Evolutionary conservation across 2,797 vertebrate genomes (phyloP).

Genomic region (Neomorphus geoffroyi): DNA sequence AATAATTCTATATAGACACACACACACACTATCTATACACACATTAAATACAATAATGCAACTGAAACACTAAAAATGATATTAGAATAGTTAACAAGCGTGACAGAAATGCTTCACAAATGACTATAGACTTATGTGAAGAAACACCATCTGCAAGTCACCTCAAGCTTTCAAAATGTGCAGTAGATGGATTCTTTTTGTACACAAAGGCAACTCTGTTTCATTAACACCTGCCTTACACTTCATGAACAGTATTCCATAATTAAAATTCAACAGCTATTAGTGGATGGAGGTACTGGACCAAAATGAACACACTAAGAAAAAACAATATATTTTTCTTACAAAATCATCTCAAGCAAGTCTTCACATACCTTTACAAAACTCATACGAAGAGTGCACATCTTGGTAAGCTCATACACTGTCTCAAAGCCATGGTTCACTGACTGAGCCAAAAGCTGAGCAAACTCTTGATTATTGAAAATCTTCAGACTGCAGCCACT

Average conservation of each 20-base stretch:
- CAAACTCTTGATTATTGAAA: constrained; percentile 98
- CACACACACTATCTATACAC: background rate
- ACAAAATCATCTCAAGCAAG: background rate
- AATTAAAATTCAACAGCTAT: background rate
- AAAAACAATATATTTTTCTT: background rate
- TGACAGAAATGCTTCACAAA: background rate
- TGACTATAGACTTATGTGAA: background rate
- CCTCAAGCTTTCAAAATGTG: background rate
- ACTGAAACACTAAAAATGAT: background rate
- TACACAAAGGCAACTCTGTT: background rate
- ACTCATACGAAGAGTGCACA: constrained; percentile 98
- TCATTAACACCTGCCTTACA: background rate
- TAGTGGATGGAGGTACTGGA: background rate
- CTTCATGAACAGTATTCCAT: background rate
- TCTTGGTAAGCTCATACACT: constrained; percentile 96
- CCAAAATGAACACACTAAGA: background rate
- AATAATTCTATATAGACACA: background rate
- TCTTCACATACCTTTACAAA: constrained; percentile 88
- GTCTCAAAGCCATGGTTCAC: constrained; percentile 98
- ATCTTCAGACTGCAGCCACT: constrained; percentile 96
- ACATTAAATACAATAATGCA: background rate
- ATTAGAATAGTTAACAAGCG: background rate
- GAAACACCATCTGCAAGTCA: background rate
- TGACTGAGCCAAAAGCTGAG: constrained; percentile 92
- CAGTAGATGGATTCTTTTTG: background rate